Evolutionary conservation across 2,888 invertebrate species (phyloP), one percentile per base, ranked within the genome.

Genomic region (Pheosia gnoma): DNA sequence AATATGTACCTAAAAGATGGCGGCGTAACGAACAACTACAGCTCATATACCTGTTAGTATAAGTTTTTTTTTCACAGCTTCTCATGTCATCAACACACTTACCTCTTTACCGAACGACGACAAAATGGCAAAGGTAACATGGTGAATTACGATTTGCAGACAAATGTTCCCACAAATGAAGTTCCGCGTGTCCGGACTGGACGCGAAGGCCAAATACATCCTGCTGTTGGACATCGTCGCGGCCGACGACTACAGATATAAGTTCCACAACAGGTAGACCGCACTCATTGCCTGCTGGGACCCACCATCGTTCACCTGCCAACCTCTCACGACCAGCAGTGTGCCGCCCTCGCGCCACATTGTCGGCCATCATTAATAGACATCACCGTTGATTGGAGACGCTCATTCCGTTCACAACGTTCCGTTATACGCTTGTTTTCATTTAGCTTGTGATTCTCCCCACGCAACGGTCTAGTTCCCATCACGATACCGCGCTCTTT

Each of bases 161-260:
- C 98, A 99, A 96, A 99, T 99, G 98, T 99, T 99, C 94, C 99
- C 99, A 85, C 98, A 99, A 95, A 99, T 98, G 97, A 99, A 99
- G 96, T 99, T 99, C 94, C 97, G 99, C 88, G 98, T 99, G 84
- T 98, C 98, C 87, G 99, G 99, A 82, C 95, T 99, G 94, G 99
- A 99, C 95, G 97, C 98, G 91, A 98, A 99, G 94, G 98, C 99
- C 88, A 99, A 99, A 95, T 99, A 99, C 96, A 99, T 99, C 93
- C 96, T 99, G 71, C 96, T 99, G 83, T 96, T 99, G 97, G 99
- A 99, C 95, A 98, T 99, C 92, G 98, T 99, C 81, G 98, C 99
- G 58, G 98, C 99, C 72, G 99, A 99, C 94, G 99, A 99, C 95
- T 99, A 98, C 95, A 96, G 98, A 94, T 98, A 98, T 95, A 98